These are phyloP conservation scores for Trichopoda pennipes DNA, from an alignment of 2,888 invertebrate genomes.

Conservation along the genomic window DNA sequence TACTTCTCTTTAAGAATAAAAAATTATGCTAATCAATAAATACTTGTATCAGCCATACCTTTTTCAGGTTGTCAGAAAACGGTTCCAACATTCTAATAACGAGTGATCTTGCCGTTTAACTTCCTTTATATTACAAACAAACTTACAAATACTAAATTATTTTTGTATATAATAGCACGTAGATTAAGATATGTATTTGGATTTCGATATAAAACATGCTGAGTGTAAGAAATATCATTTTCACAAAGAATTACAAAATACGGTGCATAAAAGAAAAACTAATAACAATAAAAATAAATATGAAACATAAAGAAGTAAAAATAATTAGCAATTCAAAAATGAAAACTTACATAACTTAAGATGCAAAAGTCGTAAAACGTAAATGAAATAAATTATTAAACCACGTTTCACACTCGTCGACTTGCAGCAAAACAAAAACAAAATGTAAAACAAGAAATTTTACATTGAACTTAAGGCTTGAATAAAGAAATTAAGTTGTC, in stretches of 20 bases:
- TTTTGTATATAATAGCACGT: too few species aligned
- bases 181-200: too few species aligned
- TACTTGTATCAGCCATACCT: too few species aligned
- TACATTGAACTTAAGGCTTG: conserved; percentile 65
- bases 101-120: too few species aligned
- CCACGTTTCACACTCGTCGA: conserved; percentile 38
- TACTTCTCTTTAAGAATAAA: too few species aligned
- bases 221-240: conserved; percentile 5
- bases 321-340: conserved; percentile 44
- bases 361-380: conserved; percentile 9
- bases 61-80: too few species aligned
- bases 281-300: not conserved
- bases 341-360: conserved; percentile 47
- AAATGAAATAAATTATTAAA: not conserved
- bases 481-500: conserved; percentile 49
- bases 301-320: conserved; percentile 35
- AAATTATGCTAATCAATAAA: too few species aligned
- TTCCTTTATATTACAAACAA: too few species aligned
- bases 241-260: conserved; percentile 36
- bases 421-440: conserved; percentile 1
- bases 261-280: conserved; percentile 13
- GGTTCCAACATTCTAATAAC: too few species aligned
- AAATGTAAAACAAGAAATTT: conserved; percentile 27
- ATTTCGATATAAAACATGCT: not conserved
- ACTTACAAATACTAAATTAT: too few species aligned